phyloP scores from a whole-genome alignment of 2,888 invertebrate species.

The Lasioglossum figueresi region DNA sequence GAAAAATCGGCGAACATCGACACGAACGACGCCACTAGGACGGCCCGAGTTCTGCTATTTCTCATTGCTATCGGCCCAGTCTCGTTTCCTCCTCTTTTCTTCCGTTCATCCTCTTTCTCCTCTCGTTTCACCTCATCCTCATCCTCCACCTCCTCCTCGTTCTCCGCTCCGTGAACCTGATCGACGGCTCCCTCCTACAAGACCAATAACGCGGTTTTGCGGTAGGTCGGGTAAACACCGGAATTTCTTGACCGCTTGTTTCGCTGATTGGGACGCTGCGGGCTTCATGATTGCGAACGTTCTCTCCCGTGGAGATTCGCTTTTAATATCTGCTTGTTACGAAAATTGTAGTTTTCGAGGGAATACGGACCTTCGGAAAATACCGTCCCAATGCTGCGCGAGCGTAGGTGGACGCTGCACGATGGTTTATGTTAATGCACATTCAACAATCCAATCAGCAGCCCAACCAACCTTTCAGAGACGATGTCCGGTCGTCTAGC shows the following conservation, averaged over 20 bases:
- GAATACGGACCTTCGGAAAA: background rate
- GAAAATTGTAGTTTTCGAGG: background rate
- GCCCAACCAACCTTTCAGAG: no score
- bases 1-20: conserved; percentile 66
- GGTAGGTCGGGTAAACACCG: conserved; percentile 29
- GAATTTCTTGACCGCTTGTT: background rate
- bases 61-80: conserved; percentile 48
- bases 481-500: no score
- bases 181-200: conserved; percentile 38
- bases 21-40: conserved; percentile 51
- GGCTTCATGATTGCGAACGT: background rate
- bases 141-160: background rate
- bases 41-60: conserved; percentile 52
- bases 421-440: background rate
- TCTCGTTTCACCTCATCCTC: background rate
- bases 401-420: background rate
- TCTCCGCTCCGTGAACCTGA: conserved; percentile 33
- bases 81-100: conserved; percentile 51
- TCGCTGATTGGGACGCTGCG: background rate
- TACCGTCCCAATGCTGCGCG: background rate
- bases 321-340: conserved; percentile 4
- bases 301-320: background rate
- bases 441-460: background rate
- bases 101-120: background rate
- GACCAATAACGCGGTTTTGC: conserved; percentile 32